Base-by-base conservation (phyloP, 2,888 invertebrate genomes). In the Augiades crinisus region DNA sequence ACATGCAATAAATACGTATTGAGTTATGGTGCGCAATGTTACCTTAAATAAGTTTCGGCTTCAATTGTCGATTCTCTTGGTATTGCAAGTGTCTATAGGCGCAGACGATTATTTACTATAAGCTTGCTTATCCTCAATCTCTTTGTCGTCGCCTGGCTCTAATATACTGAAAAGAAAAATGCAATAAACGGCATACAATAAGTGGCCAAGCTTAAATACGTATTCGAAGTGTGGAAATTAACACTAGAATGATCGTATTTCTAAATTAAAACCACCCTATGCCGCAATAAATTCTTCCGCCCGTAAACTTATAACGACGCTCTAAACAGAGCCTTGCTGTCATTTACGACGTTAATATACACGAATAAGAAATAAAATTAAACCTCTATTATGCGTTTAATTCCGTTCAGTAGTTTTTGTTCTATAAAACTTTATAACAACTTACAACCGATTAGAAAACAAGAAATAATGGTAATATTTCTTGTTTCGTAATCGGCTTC, bases 281-380 rank as follows among this genome's bases (percentile, higher is more conserved):
- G 67, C 68, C 64, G 85, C 72, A 74, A 83, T 88, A 87, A 88
- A 87, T 87, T 81, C 76, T 70, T 75, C 69, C 74, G 74, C 68
- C 67, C 86, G 81, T 88, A 83, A 88, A 88, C 68, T 67, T 63
- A 70, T 82, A 86, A 86, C 82, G 85, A 83, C 81, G 78, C 80
- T 80, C 86, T 86, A 83, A 88, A 86, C 80, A 85, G 82, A 72
- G 85, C 78, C 79, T 84, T 77, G 79, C 77, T 72, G 80, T 78
- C 81, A 64, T 83, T 81, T 82, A 81, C 71, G 63, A 72, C 72
- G 67, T 74, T 80, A 79, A 81, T 83, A 72, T 71, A 69, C 65
- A 70, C 64, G 66, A 71, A 75, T 75, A 72, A 70, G 63, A 73
- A 70, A 67, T 69, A 73, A 74, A 74, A 68, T 66, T 62, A 59